These are phyloP conservation scores for Nebria ingens DNA, from an alignment of 1,140 invertebrate genomes.

Conservation along the genomic window DNA sequence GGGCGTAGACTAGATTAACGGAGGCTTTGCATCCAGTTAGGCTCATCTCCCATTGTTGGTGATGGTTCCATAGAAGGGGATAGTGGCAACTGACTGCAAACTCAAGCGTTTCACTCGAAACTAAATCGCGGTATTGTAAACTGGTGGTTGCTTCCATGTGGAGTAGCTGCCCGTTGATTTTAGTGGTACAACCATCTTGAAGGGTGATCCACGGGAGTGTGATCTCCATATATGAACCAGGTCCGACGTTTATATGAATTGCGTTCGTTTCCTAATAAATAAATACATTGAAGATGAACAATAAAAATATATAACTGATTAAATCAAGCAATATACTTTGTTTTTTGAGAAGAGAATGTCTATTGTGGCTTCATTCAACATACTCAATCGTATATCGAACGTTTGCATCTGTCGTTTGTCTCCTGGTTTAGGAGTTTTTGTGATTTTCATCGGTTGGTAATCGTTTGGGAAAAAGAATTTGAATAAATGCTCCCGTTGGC, in stretches of 20 bases:
- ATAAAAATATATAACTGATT: slow-evolving; percentile 1
- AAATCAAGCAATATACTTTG: slow-evolving; percentile 41
- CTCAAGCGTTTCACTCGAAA: slow-evolving; percentile 90
- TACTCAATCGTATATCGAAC: slow-evolving; percentile 86
- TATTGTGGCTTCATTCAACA: slow-evolving; percentile 83
- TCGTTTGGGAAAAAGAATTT: slow-evolving; percentile 94
- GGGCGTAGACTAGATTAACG: slow-evolving; percentile 81
- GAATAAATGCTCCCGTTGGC: slow-evolving; percentile 89
- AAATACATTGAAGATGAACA: slow-evolving; percentile 31
- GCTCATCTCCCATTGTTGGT: slow-evolving; percentile 84
- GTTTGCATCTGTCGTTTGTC: slow-evolving; percentile 79
- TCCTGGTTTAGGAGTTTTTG: slow-evolving; percentile 69
- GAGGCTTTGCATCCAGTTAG: slow-evolving; percentile 91
- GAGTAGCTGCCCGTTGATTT: slow-evolving; percentile 84
- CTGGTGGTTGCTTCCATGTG: slow-evolving; percentile 92
- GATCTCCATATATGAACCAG: slow-evolving; percentile 88
- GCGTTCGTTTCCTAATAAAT: slow-evolving; percentile 96
- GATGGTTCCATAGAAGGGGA: slow-evolving; percentile 87
- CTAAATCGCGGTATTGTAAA: slow-evolving; percentile 79
- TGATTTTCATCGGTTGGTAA: slow-evolving; percentile 65
- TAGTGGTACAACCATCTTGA: slow-evolving; percentile 77
- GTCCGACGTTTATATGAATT: slow-evolving; percentile 85
- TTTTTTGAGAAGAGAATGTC: slow-evolving; percentile 95
- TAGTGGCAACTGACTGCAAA: slow-evolving; percentile 81
- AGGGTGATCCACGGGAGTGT: slow-evolving; percentile 89